Conservation (phyloP, 2,888 invertebrate species). For the Troilus luridus region DNA sequence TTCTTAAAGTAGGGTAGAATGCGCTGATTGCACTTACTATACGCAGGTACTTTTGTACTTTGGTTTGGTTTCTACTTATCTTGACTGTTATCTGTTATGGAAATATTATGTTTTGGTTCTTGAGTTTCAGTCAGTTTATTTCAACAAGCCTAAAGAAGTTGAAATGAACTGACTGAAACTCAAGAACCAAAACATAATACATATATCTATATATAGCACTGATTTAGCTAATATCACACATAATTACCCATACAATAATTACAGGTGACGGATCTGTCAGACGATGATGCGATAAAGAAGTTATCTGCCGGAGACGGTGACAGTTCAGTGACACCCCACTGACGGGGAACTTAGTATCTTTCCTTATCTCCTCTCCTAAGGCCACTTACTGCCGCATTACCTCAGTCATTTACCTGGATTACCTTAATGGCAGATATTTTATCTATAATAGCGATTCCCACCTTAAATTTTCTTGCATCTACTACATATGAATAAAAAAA, state of each 20-base stretch:
- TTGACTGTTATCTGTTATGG: too few species aligned
- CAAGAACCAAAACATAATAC: too few species aligned
- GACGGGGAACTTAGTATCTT: neutral
- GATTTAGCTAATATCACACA: neutral
- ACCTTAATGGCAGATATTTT: constrained; percentile 9
- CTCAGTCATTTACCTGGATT: constrained; percentile 11
- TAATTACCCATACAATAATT: neutral
- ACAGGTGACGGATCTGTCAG: neutral
- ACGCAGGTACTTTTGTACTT: too few species aligned
- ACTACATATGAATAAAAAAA: neutral
- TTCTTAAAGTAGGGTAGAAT: too few species aligned
- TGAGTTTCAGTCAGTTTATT: too few species aligned
- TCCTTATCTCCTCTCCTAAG: neutral
- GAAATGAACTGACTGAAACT: too few species aligned
- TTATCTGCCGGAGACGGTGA: neutral
- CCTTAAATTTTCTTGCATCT: neutral
- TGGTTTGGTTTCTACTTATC: too few species aligned
- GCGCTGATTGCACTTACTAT: too few species aligned
- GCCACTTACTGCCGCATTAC: constrained; percentile 7
- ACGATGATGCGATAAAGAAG: neutral
- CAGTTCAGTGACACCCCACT: neutral
- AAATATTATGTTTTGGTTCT: too few species aligned
- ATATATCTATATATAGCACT: too few species aligned
- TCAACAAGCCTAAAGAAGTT: too few species aligned
- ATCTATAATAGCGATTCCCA: neutral